Base-by-base conservation (phyloP, 1,140 invertebrate genomes). In the Papilio helenus region DNA sequence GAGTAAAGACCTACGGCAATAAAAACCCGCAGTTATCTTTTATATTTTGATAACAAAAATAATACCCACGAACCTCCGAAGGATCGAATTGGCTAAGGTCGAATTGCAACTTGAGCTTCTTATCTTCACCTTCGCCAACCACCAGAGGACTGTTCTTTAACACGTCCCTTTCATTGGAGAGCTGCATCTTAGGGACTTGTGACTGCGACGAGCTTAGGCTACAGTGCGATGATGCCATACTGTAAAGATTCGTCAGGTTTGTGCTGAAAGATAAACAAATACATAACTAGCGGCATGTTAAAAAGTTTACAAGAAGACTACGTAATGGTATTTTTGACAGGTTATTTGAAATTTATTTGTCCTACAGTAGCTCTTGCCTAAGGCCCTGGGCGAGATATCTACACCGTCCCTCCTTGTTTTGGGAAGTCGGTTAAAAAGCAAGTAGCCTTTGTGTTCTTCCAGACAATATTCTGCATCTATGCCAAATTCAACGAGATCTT, bases 81-180 rank as follows among this genome's bases (percentile, higher is more conserved):
- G 90, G 87, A 72, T 84, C 86, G 82, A 89, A 91, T 26, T 86
- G 82, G 80, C 88, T 92, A 34, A 90, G 84, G 80, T 92, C 89
- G 51, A 89, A 92, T 73, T 89, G 88, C 12, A 90, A 79, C 55
- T 88, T 90, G 42, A 92, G 68, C 1, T 26, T 84, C 51, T 83
- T 90, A 20, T 84, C 74, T 16, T 84, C 83, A 3, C 89, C 89
- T 20, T 89, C 86, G 0, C 84, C 87, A 44, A 87, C 82, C 0
- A 92, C 83, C 0, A 90, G 80, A 5, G 89, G 87, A 2, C 87
- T 89, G n/a, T 83, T 87, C 26, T 78, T 78, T 3, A 91, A 61
- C 2, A 80, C 26, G 1, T 89, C 86, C 84, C 81, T 82, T 71
- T 55, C 71, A 49, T 61, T 72, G 16, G 73, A 51, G 51, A 34